Base-by-base conservation (phyloP, 64 coral and sea anemone species). In the Montipora cactus region DNA sequence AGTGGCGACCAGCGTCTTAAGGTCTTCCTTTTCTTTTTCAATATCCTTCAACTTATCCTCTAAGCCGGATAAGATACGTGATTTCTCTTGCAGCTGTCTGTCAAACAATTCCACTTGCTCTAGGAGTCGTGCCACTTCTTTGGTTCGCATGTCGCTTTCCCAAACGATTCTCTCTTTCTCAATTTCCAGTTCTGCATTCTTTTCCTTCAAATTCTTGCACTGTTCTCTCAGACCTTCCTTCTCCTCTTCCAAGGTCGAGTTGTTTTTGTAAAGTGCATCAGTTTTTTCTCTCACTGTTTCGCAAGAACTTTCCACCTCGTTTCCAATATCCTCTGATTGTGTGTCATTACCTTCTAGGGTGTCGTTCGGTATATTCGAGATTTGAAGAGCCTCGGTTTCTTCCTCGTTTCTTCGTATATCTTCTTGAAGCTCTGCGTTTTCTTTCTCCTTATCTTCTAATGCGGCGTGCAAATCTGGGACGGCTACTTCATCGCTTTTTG, bases 11-110 rank as follows among this genome's bases (percentile, higher is more conserved):
- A 59, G 74, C 0, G 13, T 25, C 18, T 59, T 37, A 51, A 88
- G 19, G 74, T 88, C 86, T 75, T 59, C 55, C 15, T 88, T 88
- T 77, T 28, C 68, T 57, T 75, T 75, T 11, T 28, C 49, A 37
- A 46, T 49, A 59, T 45, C 49, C 21, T 77, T 49, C 8, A 57
- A 58, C 47, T 77, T 79, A 9, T 89, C 48, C 13, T 67, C 59
- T 11, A 89, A 18, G 5, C 77, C 72, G 6, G 37, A 8, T 8
- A 86, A n/a, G 44, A 16, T 4, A 4, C 51, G 66, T 19, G 66
- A 86, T 71, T 86, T 86, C 47, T 45, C 18, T 46, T 5, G 82
- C 5, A 86, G 19, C 19, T 86, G 62, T 49, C 49, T 73, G 44
- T 79, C 49, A 4, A 76, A 21, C 20, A 21, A 28, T 59, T 89